A percentile compares a stretch with the other conserved stretches of the same genome.
Conservation (phyloP, 2,113 vertebrate species). For the Pipa parva region DNA sequence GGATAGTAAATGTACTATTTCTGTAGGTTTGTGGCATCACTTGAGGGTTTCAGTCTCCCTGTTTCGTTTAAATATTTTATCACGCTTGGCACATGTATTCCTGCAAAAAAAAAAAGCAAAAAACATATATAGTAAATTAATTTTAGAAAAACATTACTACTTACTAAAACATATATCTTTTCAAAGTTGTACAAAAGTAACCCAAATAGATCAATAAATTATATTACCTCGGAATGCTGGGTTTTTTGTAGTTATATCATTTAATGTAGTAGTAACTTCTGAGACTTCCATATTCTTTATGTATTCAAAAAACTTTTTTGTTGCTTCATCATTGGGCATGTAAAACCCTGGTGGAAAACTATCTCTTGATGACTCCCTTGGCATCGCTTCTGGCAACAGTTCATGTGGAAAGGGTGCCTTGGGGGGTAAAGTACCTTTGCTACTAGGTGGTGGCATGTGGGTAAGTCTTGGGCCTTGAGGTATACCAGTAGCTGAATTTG, state of each 20-base stretch:
- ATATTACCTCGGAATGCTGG: constrained; percentile 57
- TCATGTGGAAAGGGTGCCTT: not conserved
- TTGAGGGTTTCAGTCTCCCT: not conserved
- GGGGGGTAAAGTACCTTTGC: not conserved
- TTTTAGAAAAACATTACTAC: too few species aligned
- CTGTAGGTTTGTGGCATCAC: not conserved
- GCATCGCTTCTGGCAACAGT: not conserved
- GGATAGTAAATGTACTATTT: too few species aligned
- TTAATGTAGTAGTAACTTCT: constrained; percentile 50
- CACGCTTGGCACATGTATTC: constrained; percentile 18
- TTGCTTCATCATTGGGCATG: constrained; percentile 24
- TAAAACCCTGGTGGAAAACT: not conserved
- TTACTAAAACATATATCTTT: too few species aligned
- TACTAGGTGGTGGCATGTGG: not conserved
- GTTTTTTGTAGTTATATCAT: constrained; percentile 51
- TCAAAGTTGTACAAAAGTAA: too few species aligned
- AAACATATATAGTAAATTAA: too few species aligned
- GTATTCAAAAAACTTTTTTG: constrained; percentile 48
- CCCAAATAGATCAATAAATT: not conserved
- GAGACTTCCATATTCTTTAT: constrained; percentile 52
- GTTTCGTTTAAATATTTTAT: constrained; percentile 7
- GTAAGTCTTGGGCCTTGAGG: not conserved
- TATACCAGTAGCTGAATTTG: not conserved
- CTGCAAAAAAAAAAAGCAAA: not conserved
- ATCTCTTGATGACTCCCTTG: not conserved